These are phyloP conservation scores for Anas platyrhynchos DNA, from an alignment of 2,113 vertebrate species.

Conservation along the genomic window DNA sequence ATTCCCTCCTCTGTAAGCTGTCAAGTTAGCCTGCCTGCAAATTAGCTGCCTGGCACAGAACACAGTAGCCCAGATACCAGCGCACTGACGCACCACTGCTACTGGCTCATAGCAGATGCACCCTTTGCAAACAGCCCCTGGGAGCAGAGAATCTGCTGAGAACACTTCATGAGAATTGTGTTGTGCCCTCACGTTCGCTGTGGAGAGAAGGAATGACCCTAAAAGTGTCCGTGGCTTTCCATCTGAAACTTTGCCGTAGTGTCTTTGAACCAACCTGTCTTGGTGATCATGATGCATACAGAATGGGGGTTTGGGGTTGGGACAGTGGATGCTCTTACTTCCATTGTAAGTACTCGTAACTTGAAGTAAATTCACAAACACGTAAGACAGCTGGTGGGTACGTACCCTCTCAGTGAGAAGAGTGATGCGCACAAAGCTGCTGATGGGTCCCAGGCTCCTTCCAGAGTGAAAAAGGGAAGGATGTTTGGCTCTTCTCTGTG, in stretches of 20 bases:
- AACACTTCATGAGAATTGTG: neutral
- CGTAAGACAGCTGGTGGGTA: rapidly evolving
- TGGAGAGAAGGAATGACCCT: neutral
- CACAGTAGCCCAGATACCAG: neutral
- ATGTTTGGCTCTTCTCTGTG: neutral
- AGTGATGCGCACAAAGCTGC: neutral
- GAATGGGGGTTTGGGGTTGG: neutral
- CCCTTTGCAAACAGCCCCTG: neutral
- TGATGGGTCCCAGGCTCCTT: neutral
- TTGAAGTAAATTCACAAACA: neutral
- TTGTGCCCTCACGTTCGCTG: rapidly evolving
- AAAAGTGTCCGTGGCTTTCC: neutral
- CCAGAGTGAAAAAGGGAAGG: neutral
- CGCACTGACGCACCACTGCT: neutral
- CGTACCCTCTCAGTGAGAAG: neutral
- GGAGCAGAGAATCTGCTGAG: neutral
- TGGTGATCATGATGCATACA: rapidly evolving
- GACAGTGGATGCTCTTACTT: rapidly evolving
- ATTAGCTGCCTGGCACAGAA: neutral
- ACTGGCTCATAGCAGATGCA: too few relatives aligned
- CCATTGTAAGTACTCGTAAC: neutral
- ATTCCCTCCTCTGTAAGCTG: neutral
- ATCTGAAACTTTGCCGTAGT: rapidly evolving
- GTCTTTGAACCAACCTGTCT: neutral
- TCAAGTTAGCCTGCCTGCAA: neutral